phyloP scores from a whole-genome alignment of 2,888 invertebrate species.

The Megamerina dolium region DNA sequence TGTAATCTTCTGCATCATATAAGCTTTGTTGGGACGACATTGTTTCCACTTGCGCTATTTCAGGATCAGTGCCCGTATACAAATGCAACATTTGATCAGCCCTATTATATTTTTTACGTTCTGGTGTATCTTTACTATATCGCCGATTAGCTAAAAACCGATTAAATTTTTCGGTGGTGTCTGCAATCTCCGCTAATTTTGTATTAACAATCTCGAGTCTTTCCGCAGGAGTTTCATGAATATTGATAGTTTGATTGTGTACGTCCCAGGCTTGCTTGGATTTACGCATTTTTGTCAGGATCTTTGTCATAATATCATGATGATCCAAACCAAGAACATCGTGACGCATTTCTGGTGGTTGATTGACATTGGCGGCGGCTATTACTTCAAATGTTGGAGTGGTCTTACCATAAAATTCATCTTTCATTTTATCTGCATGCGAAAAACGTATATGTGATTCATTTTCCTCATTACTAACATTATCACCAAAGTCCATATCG shows the following conservation, averaged over 20 bases:
- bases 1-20: slow-evolving; percentile 31
- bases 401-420: slow-evolving; percentile 20
- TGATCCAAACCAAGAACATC: slow-evolving; percentile 67
- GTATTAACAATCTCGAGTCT: slow-evolving; percentile 14
- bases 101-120: slow-evolving; percentile 28
- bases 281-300: slow-evolving; percentile 53
- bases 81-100: slow-evolving; percentile 4
- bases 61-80: too few species aligned
- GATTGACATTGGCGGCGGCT: slow-evolving; percentile 8
- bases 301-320: slow-evolving; percentile 56
- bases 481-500: slow-evolving; percentile 64
- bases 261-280: slow-evolving; percentile 54
- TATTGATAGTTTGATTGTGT: slow-evolving; percentile 21
- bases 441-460: neutral
- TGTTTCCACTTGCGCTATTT: slow-evolving; percentile 10
- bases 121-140: slow-evolving; percentile 26
- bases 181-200: slow-evolving; percentile 18
- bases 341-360: slow-evolving; percentile 62
- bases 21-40: slow-evolving; percentile 17
- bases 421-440: slow-evolving; percentile 1
- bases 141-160: slow-evolving; percentile 29
- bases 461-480: slow-evolving; percentile 56
- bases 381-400: slow-evolving; percentile 37
- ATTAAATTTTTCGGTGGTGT: slow-evolving; percentile 25
- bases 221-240: neutral